Percentiles rank a stretch among this genome's conserved stretches.
Conservation (phyloP, 2,113 vertebrate species). For the Accipiter cooperii region DNA sequence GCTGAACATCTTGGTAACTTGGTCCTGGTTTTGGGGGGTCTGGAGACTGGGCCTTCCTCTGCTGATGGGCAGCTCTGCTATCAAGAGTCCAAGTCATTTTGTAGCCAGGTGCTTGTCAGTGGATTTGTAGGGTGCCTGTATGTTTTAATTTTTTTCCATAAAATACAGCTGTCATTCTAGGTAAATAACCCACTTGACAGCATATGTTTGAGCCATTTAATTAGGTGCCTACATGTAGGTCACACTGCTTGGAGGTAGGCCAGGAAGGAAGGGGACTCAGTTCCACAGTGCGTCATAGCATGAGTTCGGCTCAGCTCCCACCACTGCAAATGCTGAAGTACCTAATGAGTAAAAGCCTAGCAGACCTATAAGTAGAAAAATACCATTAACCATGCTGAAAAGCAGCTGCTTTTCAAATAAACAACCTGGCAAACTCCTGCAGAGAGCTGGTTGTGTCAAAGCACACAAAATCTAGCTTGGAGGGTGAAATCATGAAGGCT, state of each 20-base stretch:
- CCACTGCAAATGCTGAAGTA: neutral
- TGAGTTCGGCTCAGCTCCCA: accelerated
- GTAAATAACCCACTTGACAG: constrained; percentile 5
- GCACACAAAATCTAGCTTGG: neutral
- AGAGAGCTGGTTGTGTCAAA: neutral
- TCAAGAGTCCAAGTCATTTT: neutral
- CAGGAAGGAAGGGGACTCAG: neutral
- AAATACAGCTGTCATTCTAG: neutral
- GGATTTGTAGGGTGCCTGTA: neutral
- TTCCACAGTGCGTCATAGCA: neutral
- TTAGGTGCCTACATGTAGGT: constrained; percentile 32
- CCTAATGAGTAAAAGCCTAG: neutral
- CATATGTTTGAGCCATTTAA: neutral
- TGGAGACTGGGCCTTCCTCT: neutral
- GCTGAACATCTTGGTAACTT: neutral
- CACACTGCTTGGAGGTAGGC: neutral
- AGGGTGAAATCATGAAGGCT: neutral
- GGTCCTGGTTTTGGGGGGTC: neutral
- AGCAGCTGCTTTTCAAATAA: neutral
- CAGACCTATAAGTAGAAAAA: neutral
- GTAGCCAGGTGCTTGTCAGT: neutral
- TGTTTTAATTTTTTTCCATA: neutral
- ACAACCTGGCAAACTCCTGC: neutral
- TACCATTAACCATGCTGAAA: neutral
- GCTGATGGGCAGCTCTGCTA: neutral